These are phyloP conservation scores for Adoxophyes honmai DNA, from an alignment of 1,140 invertebrate species.

Conservation along the genomic window DNA sequence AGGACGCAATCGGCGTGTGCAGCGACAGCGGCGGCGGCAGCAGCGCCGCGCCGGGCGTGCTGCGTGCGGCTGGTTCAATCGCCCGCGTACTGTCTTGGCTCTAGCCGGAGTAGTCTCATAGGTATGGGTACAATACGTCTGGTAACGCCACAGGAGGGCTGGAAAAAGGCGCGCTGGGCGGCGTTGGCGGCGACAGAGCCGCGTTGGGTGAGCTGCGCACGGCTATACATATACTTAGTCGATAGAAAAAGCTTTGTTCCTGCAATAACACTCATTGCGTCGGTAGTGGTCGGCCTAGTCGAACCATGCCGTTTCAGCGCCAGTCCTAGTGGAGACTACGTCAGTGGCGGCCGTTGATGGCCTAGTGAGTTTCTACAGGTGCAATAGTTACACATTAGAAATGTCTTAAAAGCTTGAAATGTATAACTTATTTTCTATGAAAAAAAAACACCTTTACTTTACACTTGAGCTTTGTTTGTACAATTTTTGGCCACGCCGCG, in stretches of 20 bases:
- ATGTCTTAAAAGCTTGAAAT: no score
- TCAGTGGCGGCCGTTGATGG: no score
- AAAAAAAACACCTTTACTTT: no score
- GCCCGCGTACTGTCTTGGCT: constrained; percentile 67
- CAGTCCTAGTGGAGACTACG: no score
- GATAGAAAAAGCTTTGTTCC: no score
- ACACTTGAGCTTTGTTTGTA: not conserved
- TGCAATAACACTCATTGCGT: no score
- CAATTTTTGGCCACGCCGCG: not conserved
- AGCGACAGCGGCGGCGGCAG: constrained; percentile 72
- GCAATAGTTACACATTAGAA: no score
- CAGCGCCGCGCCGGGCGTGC: constrained; percentile 73
- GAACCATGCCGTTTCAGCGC: no score
- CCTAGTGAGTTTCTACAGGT: no score
- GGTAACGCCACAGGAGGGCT: constrained; percentile 70
- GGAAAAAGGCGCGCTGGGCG: constrained; percentile 75
- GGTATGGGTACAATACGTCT: constrained; percentile 44
- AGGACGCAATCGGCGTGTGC: constrained; percentile 76
- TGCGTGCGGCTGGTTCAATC: constrained; percentile 66
- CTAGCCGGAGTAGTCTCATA: constrained; percentile 69
- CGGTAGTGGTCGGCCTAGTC: no score
- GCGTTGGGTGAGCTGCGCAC: constrained; percentile 71
- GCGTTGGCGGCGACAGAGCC: constrained; percentile 73
- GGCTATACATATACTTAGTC: no score
- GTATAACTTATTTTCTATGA: no score